Conservation (phyloP, 2,888 invertebrate genomes). For the Sphaerophoria rueppellii region DNA sequence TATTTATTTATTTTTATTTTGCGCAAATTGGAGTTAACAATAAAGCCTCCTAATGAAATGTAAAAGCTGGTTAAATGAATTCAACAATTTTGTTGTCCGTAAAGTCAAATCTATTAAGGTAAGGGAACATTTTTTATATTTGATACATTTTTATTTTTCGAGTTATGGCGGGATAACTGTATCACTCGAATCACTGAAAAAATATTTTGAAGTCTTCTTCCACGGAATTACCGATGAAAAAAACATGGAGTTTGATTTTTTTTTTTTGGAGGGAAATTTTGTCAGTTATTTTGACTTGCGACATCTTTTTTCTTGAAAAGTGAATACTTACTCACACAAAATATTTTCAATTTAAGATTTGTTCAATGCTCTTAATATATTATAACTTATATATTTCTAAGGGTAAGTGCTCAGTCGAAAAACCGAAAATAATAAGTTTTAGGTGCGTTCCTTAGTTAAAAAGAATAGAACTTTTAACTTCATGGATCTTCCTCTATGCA, state of each 20-base stretch:
- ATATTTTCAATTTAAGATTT: too few species aligned
- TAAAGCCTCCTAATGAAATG: conserved; percentile 81
- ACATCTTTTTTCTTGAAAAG: too few species aligned
- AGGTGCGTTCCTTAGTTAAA: too few species aligned
- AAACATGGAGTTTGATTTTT: background rate
- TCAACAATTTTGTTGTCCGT: conserved; percentile 82
- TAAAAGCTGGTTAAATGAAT: conserved; percentile 82
- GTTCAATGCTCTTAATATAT: too few species aligned
- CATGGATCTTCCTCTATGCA: too few species aligned
- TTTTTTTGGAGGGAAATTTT: too few species aligned
- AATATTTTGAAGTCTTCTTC: conserved; percentile 1
- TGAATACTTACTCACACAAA: too few species aligned
- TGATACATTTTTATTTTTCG: background rate
- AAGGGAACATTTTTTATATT: conserved; percentile 63
- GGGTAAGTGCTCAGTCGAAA: too few species aligned
- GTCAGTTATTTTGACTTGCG: too few species aligned
- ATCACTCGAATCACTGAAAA: background rate
- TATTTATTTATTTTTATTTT: conserved; percentile 35
- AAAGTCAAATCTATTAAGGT: conserved; percentile 81
- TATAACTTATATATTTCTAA: too few species aligned
- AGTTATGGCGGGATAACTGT: background rate
- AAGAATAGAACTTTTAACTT: too few species aligned
- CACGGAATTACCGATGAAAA: conserved; percentile 32
- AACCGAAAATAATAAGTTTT: too few species aligned
- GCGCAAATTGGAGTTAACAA: conserved; percentile 48